phyloP scores from a whole-genome alignment of 2,113 vertebrate species.

The Calidris pygmaea region DNA sequence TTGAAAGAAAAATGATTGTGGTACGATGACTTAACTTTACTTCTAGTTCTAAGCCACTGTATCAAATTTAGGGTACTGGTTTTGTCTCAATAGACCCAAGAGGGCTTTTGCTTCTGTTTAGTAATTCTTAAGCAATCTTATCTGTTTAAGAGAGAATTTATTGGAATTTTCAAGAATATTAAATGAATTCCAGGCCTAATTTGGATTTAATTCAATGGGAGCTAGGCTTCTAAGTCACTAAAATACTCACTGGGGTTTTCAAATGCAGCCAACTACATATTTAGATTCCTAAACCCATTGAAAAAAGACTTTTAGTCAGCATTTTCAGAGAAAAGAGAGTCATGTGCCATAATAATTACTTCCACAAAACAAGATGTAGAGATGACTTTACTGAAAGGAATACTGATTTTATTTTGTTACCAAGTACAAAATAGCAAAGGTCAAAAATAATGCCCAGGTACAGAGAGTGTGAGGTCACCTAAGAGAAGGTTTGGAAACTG shows the following conservation, averaged over 20 bases:
- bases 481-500: not conserved
- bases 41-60: not conserved
- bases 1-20: not conserved
- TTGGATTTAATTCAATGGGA: not conserved
- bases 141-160: not conserved
- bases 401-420: slow-evolving; percentile 31
- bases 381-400: not conserved
- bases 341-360: not conserved
- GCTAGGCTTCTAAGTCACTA: not conserved
- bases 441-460: not conserved
- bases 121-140: not conserved
- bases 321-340: not conserved
- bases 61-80: not conserved
- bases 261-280: not conserved
- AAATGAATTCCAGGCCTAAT: not conserved
- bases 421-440: slow-evolving; percentile 40
- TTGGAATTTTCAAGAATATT: not conserved
- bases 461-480: not conserved
- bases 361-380: slow-evolving; percentile 5
- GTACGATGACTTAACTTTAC: not conserved
- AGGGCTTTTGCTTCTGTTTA: not conserved
- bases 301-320: not conserved
- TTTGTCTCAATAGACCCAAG: not conserved
- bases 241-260: not conserved
- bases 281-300: not conserved